These are phyloP conservation scores for Drosophila teissieri DNA, from an alignment of 1,140 invertebrate genomes.

Conservation along the genomic window DNA sequence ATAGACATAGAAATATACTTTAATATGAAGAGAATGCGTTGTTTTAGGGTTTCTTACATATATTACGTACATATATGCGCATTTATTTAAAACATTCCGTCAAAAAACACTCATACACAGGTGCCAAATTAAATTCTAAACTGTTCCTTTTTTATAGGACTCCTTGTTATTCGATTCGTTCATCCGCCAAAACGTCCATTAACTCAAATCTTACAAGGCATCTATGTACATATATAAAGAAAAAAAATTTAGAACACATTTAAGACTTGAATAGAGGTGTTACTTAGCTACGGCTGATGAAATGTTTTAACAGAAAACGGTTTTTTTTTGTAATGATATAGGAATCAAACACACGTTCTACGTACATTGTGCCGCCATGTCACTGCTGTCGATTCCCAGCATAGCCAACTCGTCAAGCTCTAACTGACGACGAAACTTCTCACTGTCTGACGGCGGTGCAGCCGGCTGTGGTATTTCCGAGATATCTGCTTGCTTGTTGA, in stretches of 20 bases:
- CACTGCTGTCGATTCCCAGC: conserved; percentile 89
- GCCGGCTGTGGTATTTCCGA: conserved; percentile 70
- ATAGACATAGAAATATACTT: not conserved
- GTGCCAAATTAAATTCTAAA: conserved; percentile 40
- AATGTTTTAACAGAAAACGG: not conserved
- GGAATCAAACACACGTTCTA: conserved; percentile 30
- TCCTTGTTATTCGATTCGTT: conserved; percentile 11
- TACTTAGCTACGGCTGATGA: not conserved
- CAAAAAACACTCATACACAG: conserved; percentile 55
- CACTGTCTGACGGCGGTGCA: conserved; percentile 68
- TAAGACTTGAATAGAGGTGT: not conserved
- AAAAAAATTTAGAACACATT: not conserved
- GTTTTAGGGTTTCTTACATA: conserved; percentile 56
- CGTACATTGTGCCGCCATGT: conserved; percentile 87
- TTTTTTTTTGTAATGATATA: not conserved
- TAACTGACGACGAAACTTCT: conserved; percentile 84
- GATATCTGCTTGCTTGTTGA: conserved; percentile 38
- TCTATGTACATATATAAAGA: conserved; percentile 43
- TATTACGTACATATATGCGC: conserved; percentile 80
- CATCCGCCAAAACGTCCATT: not conserved
- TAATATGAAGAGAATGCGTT: not conserved
- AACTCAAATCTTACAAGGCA: conserved; percentile 55
- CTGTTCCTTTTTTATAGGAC: conserved; percentile 24
- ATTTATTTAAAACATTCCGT: conserved; percentile 73
- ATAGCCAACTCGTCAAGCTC: conserved; percentile 89